Percentiles rank a stretch among this genome's conserved stretches.
These are phyloP conservation scores for Dasyprocta punctata DNA, from an alignment of 2,113 vertebrate species.

Conservation along the genomic window DNA sequence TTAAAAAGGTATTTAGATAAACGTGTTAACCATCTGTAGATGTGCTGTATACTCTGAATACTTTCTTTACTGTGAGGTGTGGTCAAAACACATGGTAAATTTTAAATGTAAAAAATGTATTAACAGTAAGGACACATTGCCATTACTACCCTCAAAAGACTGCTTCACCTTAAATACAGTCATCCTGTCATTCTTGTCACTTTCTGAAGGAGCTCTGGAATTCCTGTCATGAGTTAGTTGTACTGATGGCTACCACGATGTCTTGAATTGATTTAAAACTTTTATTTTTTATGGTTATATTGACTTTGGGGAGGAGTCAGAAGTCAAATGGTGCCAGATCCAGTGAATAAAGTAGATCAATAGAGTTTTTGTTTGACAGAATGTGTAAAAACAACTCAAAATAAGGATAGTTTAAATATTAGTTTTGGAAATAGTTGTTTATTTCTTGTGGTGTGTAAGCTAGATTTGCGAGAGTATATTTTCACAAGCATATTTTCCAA, in stretches of 20 bases:
- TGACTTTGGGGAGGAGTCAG: background rate
- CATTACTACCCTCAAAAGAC: background rate
- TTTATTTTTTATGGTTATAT: background rate
- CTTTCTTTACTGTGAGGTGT: background rate
- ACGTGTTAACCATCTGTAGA: background rate
- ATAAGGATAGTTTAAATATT: constrained; percentile 35
- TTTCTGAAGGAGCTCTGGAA: background rate
- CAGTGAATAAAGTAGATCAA: background rate
- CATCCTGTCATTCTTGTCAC: background rate
- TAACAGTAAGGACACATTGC: background rate
- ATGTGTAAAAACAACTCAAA: background rate
- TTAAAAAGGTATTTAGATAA: background rate
- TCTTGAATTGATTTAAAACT: background rate
- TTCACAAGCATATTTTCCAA: constrained; percentile 50
- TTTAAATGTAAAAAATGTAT: background rate
- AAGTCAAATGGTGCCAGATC: background rate
- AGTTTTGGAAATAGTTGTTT: constrained; percentile 36
- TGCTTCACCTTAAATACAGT: background rate
- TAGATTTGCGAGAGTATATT: constrained; percentile 38
- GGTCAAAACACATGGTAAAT: background rate
- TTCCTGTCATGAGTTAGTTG: background rate
- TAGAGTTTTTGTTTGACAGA: background rate
- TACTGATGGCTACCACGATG: background rate
- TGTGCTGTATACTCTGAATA: background rate
- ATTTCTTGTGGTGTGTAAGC: constrained; percentile 17